Conservation (phyloP, 2,797 vertebrate species). For the Alauda arvensis region DNA sequence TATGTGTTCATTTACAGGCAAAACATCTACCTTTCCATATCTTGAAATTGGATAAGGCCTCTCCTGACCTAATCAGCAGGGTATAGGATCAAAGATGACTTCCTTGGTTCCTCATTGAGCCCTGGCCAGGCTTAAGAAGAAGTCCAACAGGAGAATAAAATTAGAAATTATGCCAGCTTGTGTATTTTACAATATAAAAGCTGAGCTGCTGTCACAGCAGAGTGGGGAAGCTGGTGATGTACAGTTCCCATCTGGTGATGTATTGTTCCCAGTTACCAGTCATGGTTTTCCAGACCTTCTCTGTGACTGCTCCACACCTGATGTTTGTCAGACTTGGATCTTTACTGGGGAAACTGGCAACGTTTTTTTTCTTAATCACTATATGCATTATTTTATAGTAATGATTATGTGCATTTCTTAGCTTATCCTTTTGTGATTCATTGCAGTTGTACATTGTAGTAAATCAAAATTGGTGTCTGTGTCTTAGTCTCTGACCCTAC, state of each 20-base stretch:
- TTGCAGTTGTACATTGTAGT: neutral
- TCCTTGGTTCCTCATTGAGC: neutral
- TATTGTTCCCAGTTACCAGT: neutral
- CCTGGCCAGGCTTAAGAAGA: neutral
- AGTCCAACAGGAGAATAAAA: neutral
- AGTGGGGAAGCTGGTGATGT: neutral
- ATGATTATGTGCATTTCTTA: neutral
- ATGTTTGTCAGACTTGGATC: rapidly evolving
- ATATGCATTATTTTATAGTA: neutral
- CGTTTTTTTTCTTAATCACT: neutral
- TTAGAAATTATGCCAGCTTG: neutral
- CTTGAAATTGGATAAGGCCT: neutral
- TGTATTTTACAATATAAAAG: neutral
- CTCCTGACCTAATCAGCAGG: neutral
- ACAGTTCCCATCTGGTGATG: too few species aligned
- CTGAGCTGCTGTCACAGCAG: neutral
- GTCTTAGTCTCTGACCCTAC: neutral
- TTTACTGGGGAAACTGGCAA: too few species aligned
- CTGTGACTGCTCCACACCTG: neutral
- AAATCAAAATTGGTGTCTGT: neutral
- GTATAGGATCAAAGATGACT: neutral
- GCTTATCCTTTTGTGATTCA: neutral
- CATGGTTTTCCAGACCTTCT: neutral
- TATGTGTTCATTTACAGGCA: neutral
- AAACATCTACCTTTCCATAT: neutral